phyloP scores from a whole-genome alignment of 2,113 vertebrate species.

The Nasalis larvatus region DNA sequence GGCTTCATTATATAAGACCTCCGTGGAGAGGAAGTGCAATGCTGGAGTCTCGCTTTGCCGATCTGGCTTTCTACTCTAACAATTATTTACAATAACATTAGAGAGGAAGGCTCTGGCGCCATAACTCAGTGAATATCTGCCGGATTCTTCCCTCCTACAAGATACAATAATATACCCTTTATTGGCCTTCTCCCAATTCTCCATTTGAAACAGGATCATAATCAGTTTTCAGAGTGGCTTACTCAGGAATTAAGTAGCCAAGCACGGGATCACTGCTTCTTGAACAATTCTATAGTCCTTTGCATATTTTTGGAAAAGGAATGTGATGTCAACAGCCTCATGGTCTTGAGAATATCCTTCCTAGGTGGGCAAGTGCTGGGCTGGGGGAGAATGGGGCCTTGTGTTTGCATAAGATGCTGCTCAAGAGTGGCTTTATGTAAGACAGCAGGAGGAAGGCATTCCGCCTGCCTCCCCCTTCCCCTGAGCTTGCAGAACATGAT shows the following conservation, averaged over 20 bases:
- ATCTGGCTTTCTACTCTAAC: constrained; percentile 8
- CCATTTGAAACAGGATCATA: constrained; percentile 45
- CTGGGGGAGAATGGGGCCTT: neutral
- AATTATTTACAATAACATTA: constrained; percentile 40
- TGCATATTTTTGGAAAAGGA: neutral
- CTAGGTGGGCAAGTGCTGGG: neutral
- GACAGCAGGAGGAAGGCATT: neutral
- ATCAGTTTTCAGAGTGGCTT: constrained; percentile 59
- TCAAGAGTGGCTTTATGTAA: neutral
- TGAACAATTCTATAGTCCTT: neutral
- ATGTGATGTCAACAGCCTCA: neutral
- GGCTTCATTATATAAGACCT: neutral
- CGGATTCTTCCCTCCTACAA: constrained; percentile 35
- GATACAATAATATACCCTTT: constrained; percentile 46
- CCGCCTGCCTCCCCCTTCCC: neutral
- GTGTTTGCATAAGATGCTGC: neutral
- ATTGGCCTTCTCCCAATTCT: constrained; percentile 55
- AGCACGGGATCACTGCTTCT: neutral
- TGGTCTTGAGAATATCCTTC: neutral
- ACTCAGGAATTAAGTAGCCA: constrained; percentile 51
- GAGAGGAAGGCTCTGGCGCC: constrained; percentile 59
- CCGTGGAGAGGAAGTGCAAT: neutral
- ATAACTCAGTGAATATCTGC: constrained; percentile 34
- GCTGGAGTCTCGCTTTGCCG: neutral
- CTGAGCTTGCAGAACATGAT: neutral